Percentiles rank a stretch among this genome's conserved stretches.
phyloP scores from a whole-genome alignment of 2,888 invertebrate genomes.

The Ectemnius continuus region DNA sequence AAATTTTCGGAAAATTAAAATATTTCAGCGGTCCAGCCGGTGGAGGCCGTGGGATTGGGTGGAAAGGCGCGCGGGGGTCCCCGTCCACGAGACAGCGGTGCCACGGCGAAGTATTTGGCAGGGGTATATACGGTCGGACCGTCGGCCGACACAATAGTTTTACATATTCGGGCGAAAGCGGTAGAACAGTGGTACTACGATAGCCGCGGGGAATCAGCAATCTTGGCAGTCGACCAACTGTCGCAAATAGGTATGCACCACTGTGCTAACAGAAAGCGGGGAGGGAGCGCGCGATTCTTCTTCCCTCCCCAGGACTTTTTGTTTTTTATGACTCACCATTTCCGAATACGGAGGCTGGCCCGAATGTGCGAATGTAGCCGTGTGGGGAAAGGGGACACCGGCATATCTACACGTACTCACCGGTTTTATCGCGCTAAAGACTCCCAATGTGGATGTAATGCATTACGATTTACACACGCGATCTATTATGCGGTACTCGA shows the following conservation, averaged over 20 bases:
- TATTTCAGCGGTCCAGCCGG: slow-evolving; percentile 53
- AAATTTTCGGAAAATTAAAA: slow-evolving; percentile 66
- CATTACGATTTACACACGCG: slow-evolving; percentile 11
- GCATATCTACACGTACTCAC: not conserved
- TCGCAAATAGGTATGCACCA: slow-evolving; percentile 72
- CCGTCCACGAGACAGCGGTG: slow-evolving; percentile 31
- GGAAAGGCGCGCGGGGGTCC: slow-evolving; percentile 1
- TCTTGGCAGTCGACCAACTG: slow-evolving; percentile 74
- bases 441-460: slow-evolving; percentile 26
- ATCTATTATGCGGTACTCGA: not conserved
- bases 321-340: slow-evolving; percentile 44
- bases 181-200: slow-evolving; percentile 69
- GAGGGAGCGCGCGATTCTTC: slow-evolving; percentile 56
- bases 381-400: not conserved
- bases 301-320: slow-evolving; percentile 26
- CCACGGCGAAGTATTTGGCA: slow-evolving; percentile 63
- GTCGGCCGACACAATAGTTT: slow-evolving; percentile 73
- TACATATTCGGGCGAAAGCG: slow-evolving; percentile 74
- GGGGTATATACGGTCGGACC: slow-evolving; percentile 60
- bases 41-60: not conserved
- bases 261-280: slow-evolving; percentile 62
- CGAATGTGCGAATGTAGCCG: not conserved
- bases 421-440: slow-evolving; percentile 4
- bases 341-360: slow-evolving; percentile 20
- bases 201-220: slow-evolving; percentile 71